Evolutionary conservation across 2,797 vertebrate genomes (phyloP), one percentile per base, ranked within the genome.

Genomic region (Triplophysa bombifrons): DNA sequence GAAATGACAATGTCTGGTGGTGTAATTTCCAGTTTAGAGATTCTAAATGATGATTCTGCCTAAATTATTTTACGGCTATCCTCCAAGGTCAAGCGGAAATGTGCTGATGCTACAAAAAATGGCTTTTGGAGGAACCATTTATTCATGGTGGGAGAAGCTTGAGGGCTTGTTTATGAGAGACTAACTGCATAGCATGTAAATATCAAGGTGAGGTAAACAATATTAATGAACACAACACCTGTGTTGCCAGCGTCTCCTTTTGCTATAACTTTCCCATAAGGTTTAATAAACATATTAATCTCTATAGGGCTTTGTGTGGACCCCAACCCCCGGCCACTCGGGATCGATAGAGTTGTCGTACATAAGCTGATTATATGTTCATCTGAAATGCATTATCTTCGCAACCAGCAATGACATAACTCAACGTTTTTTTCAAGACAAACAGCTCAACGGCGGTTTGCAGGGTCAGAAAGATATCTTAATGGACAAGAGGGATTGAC

Each of bases 201-300:
- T 78, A 77, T 77, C 41, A 20, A 12, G 58, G 56, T 61, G n/a
- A 70, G 25, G 13, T 61, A 27, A 10, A 60, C 25, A 60, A 25
- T 27, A 60, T 60, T 34, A 38, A 70, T 61, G 44, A 78, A 70
- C 75, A 60, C 70, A 78, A 61, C 56, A 78, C 55, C 55, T 78
- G 55, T 61, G 66, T 50, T 63, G 55, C 46, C 66, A 61, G 13
- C 17, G 16, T 61, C 53, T 69, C 19, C 25, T 46, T 34, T 38
- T 3, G n/a, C n/a, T 38, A 53, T 53, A 65, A 75, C 51, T 63
- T 63, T 78, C 58, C 14, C 56, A 27, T 55, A 63, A 70, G 58
- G 46, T 72, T 78, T 51, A 50, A 58, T 3, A 11, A 30, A 78
- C 68, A 63, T 53, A 64, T 55, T 72, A 53, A 41, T 72, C 46